Conservation (phyloP, 2,797 vertebrate genomes). For the Myotis myotis region DNA sequence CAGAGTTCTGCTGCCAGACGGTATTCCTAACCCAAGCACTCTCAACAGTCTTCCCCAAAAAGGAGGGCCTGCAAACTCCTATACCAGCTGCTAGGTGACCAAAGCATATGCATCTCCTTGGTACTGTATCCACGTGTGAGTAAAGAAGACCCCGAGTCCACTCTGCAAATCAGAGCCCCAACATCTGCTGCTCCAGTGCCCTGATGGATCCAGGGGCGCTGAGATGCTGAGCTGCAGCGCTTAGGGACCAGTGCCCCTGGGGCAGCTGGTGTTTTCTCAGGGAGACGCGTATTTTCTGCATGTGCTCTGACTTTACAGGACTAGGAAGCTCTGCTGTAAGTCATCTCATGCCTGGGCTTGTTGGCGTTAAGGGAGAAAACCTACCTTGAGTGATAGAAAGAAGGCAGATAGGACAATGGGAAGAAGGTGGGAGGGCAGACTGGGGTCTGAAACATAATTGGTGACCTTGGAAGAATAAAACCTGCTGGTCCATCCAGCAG, state of each 20-base stretch:
- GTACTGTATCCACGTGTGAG: neutral
- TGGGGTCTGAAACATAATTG: neutral
- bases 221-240: no score
- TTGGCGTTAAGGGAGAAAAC: neutral
- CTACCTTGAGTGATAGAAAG: neutral
- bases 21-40: neutral
- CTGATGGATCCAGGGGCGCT: neutral
- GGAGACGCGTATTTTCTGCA: neutral
- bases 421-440: neutral
- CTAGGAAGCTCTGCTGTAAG: neutral
- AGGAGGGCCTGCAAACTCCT: neutral
- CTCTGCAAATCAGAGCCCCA: neutral
- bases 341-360: neutral
- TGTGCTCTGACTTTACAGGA: neutral
- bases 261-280: neutral
- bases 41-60: neutral
- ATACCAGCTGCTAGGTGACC: neutral
- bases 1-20: neutral
- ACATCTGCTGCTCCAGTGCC: neutral
- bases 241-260: neutral
- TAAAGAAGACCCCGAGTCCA: neutral
- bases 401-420: neutral
- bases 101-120: neutral
- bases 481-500: neutral
- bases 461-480: neutral